Conservation (phyloP, 2,113 vertebrate genomes). For the Phodopus roborovskii region DNA sequence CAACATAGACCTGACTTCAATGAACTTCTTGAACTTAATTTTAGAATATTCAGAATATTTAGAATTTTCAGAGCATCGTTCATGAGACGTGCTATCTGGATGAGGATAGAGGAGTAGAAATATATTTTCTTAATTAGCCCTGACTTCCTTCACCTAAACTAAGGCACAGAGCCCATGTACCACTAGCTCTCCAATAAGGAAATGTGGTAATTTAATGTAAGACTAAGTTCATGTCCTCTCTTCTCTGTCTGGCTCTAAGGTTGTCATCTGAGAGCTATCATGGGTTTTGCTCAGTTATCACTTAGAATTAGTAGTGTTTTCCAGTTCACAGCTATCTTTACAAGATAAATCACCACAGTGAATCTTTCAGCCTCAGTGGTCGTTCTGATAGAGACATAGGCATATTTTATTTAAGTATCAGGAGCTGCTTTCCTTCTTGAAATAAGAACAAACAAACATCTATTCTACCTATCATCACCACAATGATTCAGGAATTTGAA, state of each 20-base stretch:
- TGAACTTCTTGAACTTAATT: constrained; percentile 32
- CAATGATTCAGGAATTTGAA: neutral
- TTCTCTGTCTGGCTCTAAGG: constrained; percentile 72
- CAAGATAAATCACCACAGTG: constrained; percentile 60
- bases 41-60: neutral
- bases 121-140: neutral
- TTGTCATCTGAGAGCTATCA: constrained; percentile 69
- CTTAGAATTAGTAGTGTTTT: constrained; percentile 65
- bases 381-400: neutral
- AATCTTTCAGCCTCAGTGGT: neutral
- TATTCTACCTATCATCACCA: neutral
- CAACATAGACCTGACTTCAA: neutral
- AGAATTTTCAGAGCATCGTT: neutral
- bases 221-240: constrained; percentile 63
- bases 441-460: neutral
- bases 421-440: constrained; percentile 25
- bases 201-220: constrained; percentile 73
- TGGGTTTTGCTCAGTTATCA: constrained; percentile 33
- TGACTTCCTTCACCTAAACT: neutral
- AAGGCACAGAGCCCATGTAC: neutral
- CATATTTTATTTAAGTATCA: constrained; percentile 38
- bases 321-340: constrained; percentile 5
- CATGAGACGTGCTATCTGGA: neutral
- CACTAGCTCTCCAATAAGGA: constrained; percentile 44
- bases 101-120: neutral